These are phyloP conservation scores for Arothron firmamentum DNA, from an alignment of 2,113 vertebrate genomes.

Conservation along the genomic window DNA sequence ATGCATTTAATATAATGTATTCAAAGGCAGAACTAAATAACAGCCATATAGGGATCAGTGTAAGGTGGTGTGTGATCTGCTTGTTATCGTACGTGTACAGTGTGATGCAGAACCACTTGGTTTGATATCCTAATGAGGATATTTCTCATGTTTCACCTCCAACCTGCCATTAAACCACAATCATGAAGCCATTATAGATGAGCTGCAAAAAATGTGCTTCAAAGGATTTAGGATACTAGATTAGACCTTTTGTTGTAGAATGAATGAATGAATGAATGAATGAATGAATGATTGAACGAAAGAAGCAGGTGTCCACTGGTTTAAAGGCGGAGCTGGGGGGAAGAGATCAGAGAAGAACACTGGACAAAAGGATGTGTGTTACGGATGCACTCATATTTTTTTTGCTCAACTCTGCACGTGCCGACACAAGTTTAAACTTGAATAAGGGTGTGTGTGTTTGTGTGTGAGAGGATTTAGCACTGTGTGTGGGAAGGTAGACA, in stretches of 20 bases:
- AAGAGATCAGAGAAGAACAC: not conserved
- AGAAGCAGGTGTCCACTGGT: slow-evolving; percentile 23
- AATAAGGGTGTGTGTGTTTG: slow-evolving; percentile 7
- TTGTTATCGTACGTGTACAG: too few species aligned
- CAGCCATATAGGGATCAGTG: not conserved
- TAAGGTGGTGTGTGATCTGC: not conserved
- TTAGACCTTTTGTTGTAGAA: too few species aligned
- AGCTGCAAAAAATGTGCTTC: too few species aligned
- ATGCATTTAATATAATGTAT: slow-evolving; percentile 17
- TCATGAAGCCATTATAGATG: too few species aligned
- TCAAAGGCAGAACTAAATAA: slow-evolving; percentile 17
- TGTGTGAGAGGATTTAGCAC: slow-evolving; percentile 24
- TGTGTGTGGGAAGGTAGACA: slow-evolving; percentile 31
- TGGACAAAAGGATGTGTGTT: slow-evolving; percentile 13
- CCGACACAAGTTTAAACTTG: slow-evolving; percentile 53
- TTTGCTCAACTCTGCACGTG: not conserved
- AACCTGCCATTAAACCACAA: too few species aligned
- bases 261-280: slow-evolving; percentile 8
- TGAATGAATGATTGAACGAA: too few species aligned
- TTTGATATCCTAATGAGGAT: too few species aligned
- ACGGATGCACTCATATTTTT: slow-evolving; percentile 14
- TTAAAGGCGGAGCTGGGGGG: slow-evolving; percentile 14
- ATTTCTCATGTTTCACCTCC: too few species aligned
- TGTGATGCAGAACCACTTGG: too few species aligned
- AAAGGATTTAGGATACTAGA: too few species aligned